These are phyloP conservation scores for Callinectes sapidus DNA, from an alignment of 2,888 invertebrate species.

Conservation along the genomic window DNA sequence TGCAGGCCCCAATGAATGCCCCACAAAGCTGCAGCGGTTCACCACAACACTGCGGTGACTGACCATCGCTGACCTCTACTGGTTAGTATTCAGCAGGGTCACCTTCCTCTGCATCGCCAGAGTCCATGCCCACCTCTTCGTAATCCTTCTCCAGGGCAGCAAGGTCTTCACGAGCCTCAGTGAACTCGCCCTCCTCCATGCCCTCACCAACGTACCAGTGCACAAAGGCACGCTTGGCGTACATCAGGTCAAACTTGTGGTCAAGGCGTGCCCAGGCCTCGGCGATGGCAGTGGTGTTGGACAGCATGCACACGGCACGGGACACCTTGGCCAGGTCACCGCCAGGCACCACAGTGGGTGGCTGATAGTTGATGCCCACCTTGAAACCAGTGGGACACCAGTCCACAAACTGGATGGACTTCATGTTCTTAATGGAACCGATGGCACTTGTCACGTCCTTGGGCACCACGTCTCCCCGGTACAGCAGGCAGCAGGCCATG, in stretches of 20 bases:
- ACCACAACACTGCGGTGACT: background rate
- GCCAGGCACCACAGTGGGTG: conserved; percentile 82
- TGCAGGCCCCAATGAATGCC: background rate
- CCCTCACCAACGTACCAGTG: conserved; percentile 83
- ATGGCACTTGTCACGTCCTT: conserved; percentile 81
- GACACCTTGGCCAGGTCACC: conserved; percentile 86
- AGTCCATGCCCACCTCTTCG: conserved; percentile 76
- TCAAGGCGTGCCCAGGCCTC: conserved; percentile 98
- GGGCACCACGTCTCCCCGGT: conserved; percentile 79
- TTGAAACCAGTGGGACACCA: conserved; percentile 97
- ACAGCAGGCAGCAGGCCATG: conserved; percentile 78
- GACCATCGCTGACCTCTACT: background rate
- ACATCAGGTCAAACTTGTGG: conserved; percentile 97
- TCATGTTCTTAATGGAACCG: conserved; percentile 85
- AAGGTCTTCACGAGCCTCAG: conserved; percentile 77
- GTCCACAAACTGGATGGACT: conserved; percentile 90
- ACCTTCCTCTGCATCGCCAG: conserved; percentile 53
- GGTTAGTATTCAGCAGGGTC: conserved; percentile 32
- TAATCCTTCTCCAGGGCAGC: conserved; percentile 76
- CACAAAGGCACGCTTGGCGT: conserved; percentile 96
- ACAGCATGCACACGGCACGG: conserved; percentile 89
- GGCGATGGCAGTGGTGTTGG: conserved; percentile 95
- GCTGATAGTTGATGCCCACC: conserved; percentile 85
- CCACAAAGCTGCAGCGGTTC: background rate
- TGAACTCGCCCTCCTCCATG: conserved; percentile 74